A percentile compares a stretch with the other conserved stretches of the same genome.
Evolutionary conservation across 1,140 invertebrate genomes (phyloP).

Genomic region (Metaphire vulgaris): DNA sequence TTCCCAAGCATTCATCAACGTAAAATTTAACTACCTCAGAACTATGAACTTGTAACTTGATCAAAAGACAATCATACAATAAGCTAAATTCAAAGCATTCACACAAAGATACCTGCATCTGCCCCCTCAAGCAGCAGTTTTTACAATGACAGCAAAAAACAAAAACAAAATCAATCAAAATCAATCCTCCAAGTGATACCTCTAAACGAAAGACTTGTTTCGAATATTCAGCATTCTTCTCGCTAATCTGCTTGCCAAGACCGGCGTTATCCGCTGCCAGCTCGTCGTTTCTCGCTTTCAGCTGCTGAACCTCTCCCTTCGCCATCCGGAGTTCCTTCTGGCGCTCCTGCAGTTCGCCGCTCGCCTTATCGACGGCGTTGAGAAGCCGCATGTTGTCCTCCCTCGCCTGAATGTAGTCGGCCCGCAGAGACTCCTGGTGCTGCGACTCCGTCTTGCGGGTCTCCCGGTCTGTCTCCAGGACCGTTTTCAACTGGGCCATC

Average conservation of each 20-base stretch:
- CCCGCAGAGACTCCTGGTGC: conserved; percentile 38
- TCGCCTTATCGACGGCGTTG: conserved; percentile 72
- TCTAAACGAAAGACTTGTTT: conserved; percentile 80
- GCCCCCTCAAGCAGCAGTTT: too few species aligned
- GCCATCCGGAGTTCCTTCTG: conserved; percentile 67
- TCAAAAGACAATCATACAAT: too few species aligned
- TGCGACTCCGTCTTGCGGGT: conserved; percentile 36
- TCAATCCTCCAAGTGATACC: too few species aligned
- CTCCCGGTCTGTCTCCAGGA: conserved; percentile 39
- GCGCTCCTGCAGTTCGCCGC: not conserved
- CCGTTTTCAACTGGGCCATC: conserved; percentile 31
- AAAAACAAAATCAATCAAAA: too few species aligned
- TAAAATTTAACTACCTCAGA: too few species aligned
- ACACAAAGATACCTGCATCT: too few species aligned
- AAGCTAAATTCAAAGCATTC: too few species aligned
- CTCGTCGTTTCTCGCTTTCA: conserved; percentile 73
- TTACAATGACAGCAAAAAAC: too few species aligned
- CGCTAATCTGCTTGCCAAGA: conserved; percentile 66
- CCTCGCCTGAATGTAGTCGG: conserved; percentile 37
- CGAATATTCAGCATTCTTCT: conserved; percentile 72
- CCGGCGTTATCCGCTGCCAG: conserved; percentile 72
- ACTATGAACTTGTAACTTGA: too few species aligned
- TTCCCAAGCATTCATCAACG: too few species aligned
- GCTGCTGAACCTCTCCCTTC: conserved; percentile 68
- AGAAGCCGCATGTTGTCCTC: conserved; percentile 57